Evolutionary conservation across 1,140 invertebrate genomes (phyloP), one percentile per base, ranked within the genome.

Genomic region (Calephelis virginiensis): DNA sequence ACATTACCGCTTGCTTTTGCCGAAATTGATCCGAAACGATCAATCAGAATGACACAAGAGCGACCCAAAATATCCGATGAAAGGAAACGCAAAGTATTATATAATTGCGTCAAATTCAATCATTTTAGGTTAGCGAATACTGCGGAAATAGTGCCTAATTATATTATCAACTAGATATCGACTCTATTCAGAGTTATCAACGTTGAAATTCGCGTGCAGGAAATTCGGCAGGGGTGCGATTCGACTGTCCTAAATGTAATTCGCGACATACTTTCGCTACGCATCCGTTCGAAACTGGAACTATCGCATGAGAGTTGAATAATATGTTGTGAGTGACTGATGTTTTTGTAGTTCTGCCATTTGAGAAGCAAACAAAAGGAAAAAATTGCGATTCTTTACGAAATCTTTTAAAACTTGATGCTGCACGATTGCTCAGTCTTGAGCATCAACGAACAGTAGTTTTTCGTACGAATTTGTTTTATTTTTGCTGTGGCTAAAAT

Each of bases 261-360:
- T 56, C 53, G 53, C 53, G 53, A 56, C 53, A 56, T 56, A 56
- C 53, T 56, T 56, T 56, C 53, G 53, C 53, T 56, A 56, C 53
- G 53, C 53, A 56, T 56, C 53, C 53, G 53, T 10, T 56, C 28
- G 53, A 37, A 56, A 56, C 28, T 56, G 53, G 53, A 56, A 38
- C 53, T 56, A 56, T 56, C 53, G 17, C 53, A 56, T 28, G 53
- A 28, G 53, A 37, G 53, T 56, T 56, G 17, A 28, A 56, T 56
- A 56, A 56, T 28, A 17, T 11, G 50, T 53, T 17, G 17, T 53
- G 13, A 53, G 17, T 53, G 50, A 50, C 28, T 28, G 28, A 28
- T 28, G 28, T 28, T 28, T 28, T 28, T 28, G 28, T 28, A 28
- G 28, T 28, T 2, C 2, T 28, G 28, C 28, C 28, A 28, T 28